Conservation (phyloP, 2,113 vertebrate species). For the Phrynosoma platyrhinos region DNA sequence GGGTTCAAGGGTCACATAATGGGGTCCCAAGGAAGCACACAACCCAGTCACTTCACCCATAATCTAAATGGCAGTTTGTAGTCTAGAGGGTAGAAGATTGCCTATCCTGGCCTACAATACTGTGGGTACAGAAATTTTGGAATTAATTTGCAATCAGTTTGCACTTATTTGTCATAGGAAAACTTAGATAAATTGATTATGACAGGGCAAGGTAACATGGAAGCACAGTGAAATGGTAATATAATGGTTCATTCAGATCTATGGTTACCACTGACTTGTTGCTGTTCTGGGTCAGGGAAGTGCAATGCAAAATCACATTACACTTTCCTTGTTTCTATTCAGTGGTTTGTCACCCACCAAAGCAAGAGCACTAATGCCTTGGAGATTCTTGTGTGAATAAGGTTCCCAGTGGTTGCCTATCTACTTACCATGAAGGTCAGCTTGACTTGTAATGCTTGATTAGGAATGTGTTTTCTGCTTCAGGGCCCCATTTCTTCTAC, state of each 20-base stretch:
- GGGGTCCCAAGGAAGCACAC: too few species aligned
- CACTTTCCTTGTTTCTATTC: background rate
- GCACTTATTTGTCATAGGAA: background rate
- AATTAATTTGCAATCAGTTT: background rate
- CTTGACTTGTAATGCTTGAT: slow-evolving; percentile 10
- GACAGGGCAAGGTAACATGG: background rate
- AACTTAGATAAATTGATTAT: background rate
- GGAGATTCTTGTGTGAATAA: background rate
- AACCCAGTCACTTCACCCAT: too few species aligned
- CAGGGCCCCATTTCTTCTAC: background rate
- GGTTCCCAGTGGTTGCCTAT: background rate
- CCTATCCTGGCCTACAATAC: background rate
- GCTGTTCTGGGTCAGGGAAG: slow-evolving; percentile 3
- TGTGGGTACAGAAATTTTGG: background rate
- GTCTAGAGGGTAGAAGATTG: background rate
- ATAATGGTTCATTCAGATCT: slow-evolving; percentile 3
- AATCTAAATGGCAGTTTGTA: too few species aligned
- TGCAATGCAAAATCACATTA: background rate
- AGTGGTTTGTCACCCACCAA: background rate
- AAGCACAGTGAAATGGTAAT: background rate
- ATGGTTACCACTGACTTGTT: background rate
- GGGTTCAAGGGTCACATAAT: too few species aligned
- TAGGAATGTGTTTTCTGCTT: slow-evolving; percentile 26
- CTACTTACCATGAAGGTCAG: background rate
- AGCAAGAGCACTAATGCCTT: slow-evolving; percentile 18